These are phyloP conservation scores for Caenorhabditis sulstoni DNA, from an alignment of 2,888 invertebrate genomes.

Conservation along the genomic window DNA sequence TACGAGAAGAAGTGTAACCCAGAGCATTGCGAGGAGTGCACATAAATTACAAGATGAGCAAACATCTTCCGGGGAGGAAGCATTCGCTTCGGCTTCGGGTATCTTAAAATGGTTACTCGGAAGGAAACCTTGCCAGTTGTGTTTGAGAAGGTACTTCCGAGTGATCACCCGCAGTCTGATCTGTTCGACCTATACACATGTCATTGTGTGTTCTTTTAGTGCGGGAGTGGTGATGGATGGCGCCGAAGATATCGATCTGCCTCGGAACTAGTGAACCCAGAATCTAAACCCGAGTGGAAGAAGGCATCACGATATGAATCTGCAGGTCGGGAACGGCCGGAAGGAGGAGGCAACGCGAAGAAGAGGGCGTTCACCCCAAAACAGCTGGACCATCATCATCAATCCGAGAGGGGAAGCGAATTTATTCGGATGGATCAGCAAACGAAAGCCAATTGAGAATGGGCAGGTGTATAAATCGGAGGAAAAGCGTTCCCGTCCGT, in stretches of 20 bases:
- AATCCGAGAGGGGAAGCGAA: no score
- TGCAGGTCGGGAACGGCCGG: neutral
- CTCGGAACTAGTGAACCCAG: conserved; percentile 14
- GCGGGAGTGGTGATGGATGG: conserved; percentile 17
- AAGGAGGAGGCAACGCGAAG: no score
- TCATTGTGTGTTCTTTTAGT: conserved; percentile 11
- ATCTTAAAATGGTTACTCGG: neutral
- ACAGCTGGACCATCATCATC: conserved; percentile 22
- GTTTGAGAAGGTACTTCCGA: neutral
- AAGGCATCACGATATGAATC: conserved; percentile 5
- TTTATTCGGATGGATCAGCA: neutral
- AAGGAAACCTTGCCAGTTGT: neutral
- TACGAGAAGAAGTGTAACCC: conserved; percentile 13
- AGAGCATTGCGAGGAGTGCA: neutral
- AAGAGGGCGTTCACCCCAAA: conserved; percentile 1
- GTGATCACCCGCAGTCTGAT: conserved; percentile 6
- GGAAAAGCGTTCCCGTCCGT: neutral
- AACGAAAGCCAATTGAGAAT: neutral
- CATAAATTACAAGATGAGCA: conserved; percentile 36
- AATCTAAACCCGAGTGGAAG: neutral
- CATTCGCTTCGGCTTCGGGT: neutral
- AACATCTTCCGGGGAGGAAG: neutral
- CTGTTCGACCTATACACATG: conserved; percentile 2
- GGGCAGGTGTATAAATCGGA: conserved; percentile 38
- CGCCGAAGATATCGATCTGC: conserved; percentile 16